A percentile compares a stretch with the other conserved stretches of the same genome.
Conservation (phyloP, 2,888 invertebrate genomes). For the Plagiodera versicolora region DNA sequence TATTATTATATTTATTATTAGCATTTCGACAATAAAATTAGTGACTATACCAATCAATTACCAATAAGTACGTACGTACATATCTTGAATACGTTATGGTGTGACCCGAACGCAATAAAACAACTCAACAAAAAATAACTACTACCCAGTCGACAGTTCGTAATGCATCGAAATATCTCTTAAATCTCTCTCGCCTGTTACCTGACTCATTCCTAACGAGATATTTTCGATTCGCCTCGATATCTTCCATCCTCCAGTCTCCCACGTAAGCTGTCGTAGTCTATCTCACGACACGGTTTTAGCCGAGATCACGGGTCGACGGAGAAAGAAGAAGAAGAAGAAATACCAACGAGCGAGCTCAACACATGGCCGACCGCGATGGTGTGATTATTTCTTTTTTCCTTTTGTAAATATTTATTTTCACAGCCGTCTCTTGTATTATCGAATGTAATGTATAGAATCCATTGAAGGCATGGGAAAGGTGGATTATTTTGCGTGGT, state of each 20-base stretch:
- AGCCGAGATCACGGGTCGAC: not conserved
- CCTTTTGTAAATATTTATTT: constrained; percentile 46
- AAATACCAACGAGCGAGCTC: constrained; percentile 14
- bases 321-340: not conserved
- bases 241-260: constrained; percentile 18
- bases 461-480: constrained; percentile 8
- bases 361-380: constrained; percentile 33
- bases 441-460: constrained; percentile 17
- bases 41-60: no score
- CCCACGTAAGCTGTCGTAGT: constrained; percentile 4
- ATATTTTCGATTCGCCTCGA: constrained; percentile 20
- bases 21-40: no score
- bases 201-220: constrained; percentile 41
- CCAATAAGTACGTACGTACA: no score
- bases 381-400: constrained; percentile 42
- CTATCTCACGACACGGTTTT: constrained; percentile 12
- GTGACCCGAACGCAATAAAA: no score
- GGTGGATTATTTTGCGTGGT: no score
- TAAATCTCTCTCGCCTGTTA: constrained; percentile 28
- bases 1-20: no score
- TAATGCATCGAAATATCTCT: constrained; percentile 1
- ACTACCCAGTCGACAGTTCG: no score
- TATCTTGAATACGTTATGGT: no score
- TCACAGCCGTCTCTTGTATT: constrained; percentile 32
- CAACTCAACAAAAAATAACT: no score